A percentile compares a stretch with the other conserved stretches of the same genome.
Conservation (phyloP, 2,888 invertebrate species). For the Euplagia quadripunctaria region DNA sequence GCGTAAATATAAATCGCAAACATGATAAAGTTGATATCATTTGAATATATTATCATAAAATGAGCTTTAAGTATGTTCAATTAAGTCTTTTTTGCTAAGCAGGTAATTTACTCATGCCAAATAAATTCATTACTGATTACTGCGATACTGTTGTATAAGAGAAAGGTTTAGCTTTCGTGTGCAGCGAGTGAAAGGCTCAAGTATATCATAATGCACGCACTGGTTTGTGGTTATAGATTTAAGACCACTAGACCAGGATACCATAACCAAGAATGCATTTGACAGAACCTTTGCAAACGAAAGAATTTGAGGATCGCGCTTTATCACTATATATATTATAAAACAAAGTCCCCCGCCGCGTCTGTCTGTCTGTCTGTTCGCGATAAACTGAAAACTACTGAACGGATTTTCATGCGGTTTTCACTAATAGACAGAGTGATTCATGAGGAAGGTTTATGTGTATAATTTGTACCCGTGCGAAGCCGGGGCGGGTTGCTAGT, state of each 20-base stretch:
- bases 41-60: conserved; percentile 1
- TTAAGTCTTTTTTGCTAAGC: conserved; percentile 17
- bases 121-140: conserved; percentile 39
- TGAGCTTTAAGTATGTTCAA: background rate
- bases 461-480: too few relatives aligned
- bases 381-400: too few relatives aligned
- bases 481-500: too few relatives aligned
- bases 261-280: background rate
- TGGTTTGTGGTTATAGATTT: conserved; percentile 30
- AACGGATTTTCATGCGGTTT: too few relatives aligned
- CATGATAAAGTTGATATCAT: background rate
- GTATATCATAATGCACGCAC: conserved; percentile 57
- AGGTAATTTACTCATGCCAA: conserved; percentile 38
- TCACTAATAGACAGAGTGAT: too few relatives aligned
- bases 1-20: conserved; percentile 4
- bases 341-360: too few relatives aligned
- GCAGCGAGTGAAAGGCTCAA: conserved; percentile 58
- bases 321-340: too few relatives aligned
- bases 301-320: background rate
- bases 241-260: conserved; percentile 8
- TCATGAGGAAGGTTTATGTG: too few relatives aligned
- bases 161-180: conserved; percentile 58
- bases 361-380: too few relatives aligned
- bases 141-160: conserved; percentile 56
- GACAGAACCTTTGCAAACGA: too few relatives aligned